Base-by-base conservation (phyloP, 2,113 vertebrate genomes). In the Pangasianodon hypophthalmus region DNA sequence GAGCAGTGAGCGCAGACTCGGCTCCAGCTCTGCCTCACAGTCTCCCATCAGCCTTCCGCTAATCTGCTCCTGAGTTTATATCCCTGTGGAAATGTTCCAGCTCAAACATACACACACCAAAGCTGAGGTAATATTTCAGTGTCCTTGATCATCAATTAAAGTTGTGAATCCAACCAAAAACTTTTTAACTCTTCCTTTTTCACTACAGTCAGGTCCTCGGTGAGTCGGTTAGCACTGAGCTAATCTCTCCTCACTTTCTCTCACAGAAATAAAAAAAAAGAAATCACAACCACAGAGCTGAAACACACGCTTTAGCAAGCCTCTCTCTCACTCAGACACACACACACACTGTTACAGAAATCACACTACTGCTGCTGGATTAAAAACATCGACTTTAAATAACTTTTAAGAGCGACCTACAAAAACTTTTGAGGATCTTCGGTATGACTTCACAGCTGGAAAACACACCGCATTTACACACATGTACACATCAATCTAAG, bases 21-120 rank as follows among this genome's bases (percentile, higher is more conserved):
- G 88, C 91, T 91, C 92, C 91, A 48, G 94, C 94, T 96, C 94
- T 50, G 44, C 62, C 94, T 94, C 93, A 92, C 95, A 90, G 89
- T 54, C 91, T 92, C 91, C 52, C 87, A 91, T 88, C 60, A 90
- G 88, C 85, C 73, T 58, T 62, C 86, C 73, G 64, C 32, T 58
- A 11, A 24, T 56, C 77, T 29, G 89, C 93, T 92, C 92, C 91
- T 86, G 89, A 64, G 93, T 71, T 93, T 50, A 64, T 29, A 18
- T 67, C 13, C 62, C 41, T n/a, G 44, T 10, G 44, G 32, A 84
- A 69, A 80, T 1, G 77, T 60, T 79, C 56, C 54, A 44, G 19
- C 60, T 29, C 46, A 18, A 3, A 6, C 13, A 19, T 32, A 19
- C 52, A 13, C 14, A 56, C n/a, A 58, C 18, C 16, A 44, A 6